Evolutionary conservation across 2,888 invertebrate genomes (phyloP).

Genomic region (Mythimna pallens): DNA sequence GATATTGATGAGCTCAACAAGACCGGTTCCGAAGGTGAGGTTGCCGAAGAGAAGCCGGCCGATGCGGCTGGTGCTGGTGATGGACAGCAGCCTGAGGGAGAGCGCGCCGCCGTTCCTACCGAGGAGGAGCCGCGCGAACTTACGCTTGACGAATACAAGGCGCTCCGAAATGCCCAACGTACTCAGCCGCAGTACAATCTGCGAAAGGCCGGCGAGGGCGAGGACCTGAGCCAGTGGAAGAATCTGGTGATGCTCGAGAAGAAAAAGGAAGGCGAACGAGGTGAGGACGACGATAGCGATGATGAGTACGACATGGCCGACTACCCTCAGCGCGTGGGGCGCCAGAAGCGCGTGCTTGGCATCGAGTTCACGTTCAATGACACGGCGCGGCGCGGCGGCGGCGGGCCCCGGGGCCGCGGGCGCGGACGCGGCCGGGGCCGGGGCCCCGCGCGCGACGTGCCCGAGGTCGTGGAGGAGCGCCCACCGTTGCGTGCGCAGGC

Average conservation of each 20-base stretch:
- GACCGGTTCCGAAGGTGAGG: constrained; percentile 88
- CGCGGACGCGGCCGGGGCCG: constrained; percentile 88
- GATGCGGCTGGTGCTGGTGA: constrained; percentile 84
- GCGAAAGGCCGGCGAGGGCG: constrained; percentile 98
- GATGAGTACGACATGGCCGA: constrained; percentile 94
- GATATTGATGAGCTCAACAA: constrained; percentile 93
- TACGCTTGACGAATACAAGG: constrained; percentile 98
- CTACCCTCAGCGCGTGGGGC: constrained; percentile 96
- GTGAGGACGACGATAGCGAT: constrained; percentile 92
- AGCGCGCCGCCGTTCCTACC: constrained; percentile 87
- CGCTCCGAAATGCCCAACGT: constrained; percentile 94
- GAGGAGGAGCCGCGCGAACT: constrained; percentile 96
- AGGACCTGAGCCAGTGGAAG: constrained; percentile 97
- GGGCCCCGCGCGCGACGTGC: constrained; percentile 78
- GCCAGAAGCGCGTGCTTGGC: constrained; percentile 96
- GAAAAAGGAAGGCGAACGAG: constrained; percentile 93
- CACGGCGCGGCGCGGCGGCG: constrained; percentile 93
- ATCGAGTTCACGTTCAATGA: constrained; percentile 97
- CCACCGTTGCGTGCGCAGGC: constrained; percentile 76
- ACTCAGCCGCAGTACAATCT: constrained; percentile 97
- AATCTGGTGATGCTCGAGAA: constrained; percentile 96
- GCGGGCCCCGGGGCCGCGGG: constrained; percentile 92
- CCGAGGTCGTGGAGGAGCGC: constrained; percentile 80
- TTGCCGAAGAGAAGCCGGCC: constrained; percentile 89
- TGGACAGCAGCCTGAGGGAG: constrained; percentile 82